These are phyloP conservation scores for Prinia subflava DNA, from an alignment of 2,113 vertebrate genomes.

Conservation along the genomic window DNA sequence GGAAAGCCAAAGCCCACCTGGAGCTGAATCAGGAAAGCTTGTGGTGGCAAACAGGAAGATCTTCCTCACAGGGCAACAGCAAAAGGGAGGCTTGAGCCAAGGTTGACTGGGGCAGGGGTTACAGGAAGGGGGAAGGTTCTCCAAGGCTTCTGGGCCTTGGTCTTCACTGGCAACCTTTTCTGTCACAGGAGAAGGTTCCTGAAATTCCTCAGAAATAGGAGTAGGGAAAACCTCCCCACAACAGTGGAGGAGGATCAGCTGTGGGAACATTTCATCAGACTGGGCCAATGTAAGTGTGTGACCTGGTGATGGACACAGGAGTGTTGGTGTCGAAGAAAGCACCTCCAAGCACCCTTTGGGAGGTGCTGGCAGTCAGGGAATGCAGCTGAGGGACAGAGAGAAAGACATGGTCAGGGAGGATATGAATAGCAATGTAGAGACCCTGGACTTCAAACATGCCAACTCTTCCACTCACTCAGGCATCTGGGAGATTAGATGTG, in stretches of 20 bases:
- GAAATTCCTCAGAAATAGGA: not conserved
- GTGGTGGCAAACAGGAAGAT: too few species aligned
- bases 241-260: not conserved
- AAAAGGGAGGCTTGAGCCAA: not conserved
- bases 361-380: not conserved
- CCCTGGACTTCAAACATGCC: not conserved
- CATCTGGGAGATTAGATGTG: not conserved
- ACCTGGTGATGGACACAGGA: not conserved
- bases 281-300: too few species aligned
- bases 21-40: not conserved
- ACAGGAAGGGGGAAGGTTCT: not conserved
- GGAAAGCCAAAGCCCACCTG: not conserved
- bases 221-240: not conserved
- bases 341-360: not conserved
- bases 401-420: not conserved
- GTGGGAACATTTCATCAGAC: not conserved
- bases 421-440: fast-evolving
- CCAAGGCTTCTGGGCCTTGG: not conserved
- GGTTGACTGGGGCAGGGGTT: not conserved
- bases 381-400: not conserved
- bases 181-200: not conserved
- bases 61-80: not conserved
- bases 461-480: not conserved
- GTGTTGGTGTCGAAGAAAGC: not conserved
- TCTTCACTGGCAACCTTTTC: not conserved